A percentile compares a stretch with the other conserved stretches of the same genome.
phyloP scores from a whole-genome alignment of 2,797 vertebrate genomes.

The Neomorphus geoffroyi region DNA sequence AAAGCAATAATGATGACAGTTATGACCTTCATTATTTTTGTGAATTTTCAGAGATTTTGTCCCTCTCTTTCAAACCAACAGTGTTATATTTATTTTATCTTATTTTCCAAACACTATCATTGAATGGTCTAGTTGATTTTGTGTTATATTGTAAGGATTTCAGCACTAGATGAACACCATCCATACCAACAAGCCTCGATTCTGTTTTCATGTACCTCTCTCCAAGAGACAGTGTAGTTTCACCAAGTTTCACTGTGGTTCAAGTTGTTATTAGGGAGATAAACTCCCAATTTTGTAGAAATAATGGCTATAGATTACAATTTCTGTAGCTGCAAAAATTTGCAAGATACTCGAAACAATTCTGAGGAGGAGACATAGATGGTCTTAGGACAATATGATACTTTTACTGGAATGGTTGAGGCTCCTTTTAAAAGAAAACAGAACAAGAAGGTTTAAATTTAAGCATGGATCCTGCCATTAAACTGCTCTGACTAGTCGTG shows the following conservation, averaged over 20 bases:
- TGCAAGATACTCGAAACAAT: background rate
- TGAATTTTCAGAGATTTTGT: background rate
- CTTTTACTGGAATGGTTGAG: background rate
- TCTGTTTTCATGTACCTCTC: background rate
- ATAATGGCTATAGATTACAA: background rate
- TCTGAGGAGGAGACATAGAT: background rate
- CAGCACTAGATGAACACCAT: background rate
- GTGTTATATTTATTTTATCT: background rate
- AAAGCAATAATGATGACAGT: background rate
- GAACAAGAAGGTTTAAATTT: background rate
- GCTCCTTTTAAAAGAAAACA: background rate
- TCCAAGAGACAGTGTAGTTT: background rate
- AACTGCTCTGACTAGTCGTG: conserved; percentile 48
- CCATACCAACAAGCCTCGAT: background rate
- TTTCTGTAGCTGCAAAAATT: background rate
- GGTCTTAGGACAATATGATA: background rate
- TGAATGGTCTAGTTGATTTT: background rate
- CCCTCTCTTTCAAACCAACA: background rate
- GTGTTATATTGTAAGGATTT: background rate
- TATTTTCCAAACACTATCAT: background rate
- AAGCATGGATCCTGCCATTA: background rate
- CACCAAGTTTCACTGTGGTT: background rate
- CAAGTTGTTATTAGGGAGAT: background rate
- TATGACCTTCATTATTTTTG: background rate
- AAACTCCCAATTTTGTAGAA: background rate